Evolutionary conservation across 2,113 vertebrate species (phyloP).

Genomic region (Brachyhypopomus gauderio): DNA sequence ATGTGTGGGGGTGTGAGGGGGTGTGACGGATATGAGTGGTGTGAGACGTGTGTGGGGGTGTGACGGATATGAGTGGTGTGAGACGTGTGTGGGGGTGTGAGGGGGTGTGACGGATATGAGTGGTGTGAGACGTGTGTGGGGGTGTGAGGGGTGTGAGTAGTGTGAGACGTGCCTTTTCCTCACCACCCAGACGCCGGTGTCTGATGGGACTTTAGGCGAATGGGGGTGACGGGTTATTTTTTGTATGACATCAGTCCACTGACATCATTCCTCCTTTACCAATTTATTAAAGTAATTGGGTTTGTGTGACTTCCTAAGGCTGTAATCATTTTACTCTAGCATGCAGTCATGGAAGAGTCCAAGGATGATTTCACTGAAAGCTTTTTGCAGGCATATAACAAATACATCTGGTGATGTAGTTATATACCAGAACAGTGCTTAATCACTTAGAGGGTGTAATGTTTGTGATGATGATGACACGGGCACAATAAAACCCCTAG

Average conservation of each 20-base stretch:
- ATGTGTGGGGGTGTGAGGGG: no score
- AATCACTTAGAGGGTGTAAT: background rate
- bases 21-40: no score
- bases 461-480: background rate
- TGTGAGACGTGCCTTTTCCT: background rate
- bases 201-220: background rate
- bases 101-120: no score
- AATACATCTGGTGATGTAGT: background rate
- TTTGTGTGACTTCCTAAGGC: background rate
- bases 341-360: background rate
- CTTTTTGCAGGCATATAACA: no score
- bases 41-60: no score
- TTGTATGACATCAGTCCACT: background rate
- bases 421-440: background rate
- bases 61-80: no score
- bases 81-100: no score
- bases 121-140: no score
- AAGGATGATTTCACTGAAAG: background rate
- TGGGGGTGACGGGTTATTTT: background rate
- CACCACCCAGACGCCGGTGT: constrained; percentile 1
- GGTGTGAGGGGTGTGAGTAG: constrained; percentile 4
- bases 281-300: background rate
- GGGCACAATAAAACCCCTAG: background rate
- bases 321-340: background rate
- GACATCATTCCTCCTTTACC: background rate